Base-by-base conservation (phyloP, 2,113 vertebrate genomes). In the Caracal caracal region DNA sequence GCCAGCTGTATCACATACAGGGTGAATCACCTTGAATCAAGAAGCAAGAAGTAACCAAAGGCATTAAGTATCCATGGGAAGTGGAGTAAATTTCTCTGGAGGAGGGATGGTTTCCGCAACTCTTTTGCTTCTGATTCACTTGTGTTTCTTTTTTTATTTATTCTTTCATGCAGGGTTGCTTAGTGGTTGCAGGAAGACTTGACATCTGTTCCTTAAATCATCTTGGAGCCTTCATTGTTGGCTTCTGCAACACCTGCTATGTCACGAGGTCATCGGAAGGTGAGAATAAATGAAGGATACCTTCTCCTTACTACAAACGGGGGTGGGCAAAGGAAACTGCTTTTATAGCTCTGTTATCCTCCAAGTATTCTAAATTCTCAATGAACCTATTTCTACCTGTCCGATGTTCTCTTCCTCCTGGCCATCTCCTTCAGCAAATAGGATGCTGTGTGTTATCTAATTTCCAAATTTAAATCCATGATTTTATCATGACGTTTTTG, bases 251-350 rank as follows among this genome's bases (percentile, higher is more conserved):
- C 40, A 37, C 10, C 33, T 10, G 12, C 3, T 53, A 3, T 28
- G 73, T 75, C 15, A 56, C 13, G 70, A 53, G 43, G 51, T 40
- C 24, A 53, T 30, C 6, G 20, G 68, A 63, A 90, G 35, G 49
- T 33, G 26, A 35, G 4, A 2, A 1, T 43, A 16, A 43, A 59
- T 10, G 9, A 65, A 66, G 20, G 53, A 20, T 15, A 47, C 56
- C 17, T 78, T 79, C 40, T 65, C 2, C 22, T 84, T 47, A 63
- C 37, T 10, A 30, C 73, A 43, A 53, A 78, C 1, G 19, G 40
- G 40, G 0, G 0, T 6, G 12, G 13, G 4, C 6, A 1, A n/a
- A 5, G 1, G 13, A 10, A 33, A 17, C 10, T n/a, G 12, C 1
- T 83, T 33, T 47, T 20, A 66, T 5, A 33, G 19, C 2, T 40